These are phyloP conservation scores for Leptopilina syphax DNA, from an alignment of 2,888 invertebrate genomes.

Conservation along the genomic window DNA sequence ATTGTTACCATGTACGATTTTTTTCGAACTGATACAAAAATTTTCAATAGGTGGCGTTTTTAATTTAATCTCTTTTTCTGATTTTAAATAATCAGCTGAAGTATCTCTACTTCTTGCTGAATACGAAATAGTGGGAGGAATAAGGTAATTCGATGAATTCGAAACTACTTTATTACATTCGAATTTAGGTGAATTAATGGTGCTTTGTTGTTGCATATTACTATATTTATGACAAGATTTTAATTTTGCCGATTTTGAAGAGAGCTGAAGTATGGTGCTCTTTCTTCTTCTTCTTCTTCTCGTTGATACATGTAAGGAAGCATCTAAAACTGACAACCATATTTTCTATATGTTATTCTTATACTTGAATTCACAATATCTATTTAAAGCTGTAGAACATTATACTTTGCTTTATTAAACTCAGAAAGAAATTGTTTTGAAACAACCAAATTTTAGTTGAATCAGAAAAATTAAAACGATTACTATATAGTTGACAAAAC, in stretches of 20 bases:
- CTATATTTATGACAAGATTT: conserved; percentile 74
- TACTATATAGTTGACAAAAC: too few relatives aligned
- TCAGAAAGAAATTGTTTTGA: too few relatives aligned
- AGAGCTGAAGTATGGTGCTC: background rate
- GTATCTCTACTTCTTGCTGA: conserved; percentile 52
- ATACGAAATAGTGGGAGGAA: conserved; percentile 57
- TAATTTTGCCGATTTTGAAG: conserved; percentile 63
- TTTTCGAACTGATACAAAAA: background rate
- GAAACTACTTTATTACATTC: conserved; percentile 58
- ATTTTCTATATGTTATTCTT: background rate
- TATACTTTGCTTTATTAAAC: too few relatives aligned
- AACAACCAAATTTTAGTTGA: too few relatives aligned
- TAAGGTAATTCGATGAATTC: conserved; percentile 53
- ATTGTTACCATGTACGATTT: background rate
- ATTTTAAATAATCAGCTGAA: conserved; percentile 48
- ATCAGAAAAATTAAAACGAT: too few relatives aligned
- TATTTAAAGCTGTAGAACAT: too few relatives aligned
- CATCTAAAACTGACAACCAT: conserved; percentile 5
- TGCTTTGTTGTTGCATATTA: conserved; percentile 57
- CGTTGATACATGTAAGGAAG: background rate
- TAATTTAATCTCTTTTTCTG: conserved; percentile 43
- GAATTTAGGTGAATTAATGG: conserved; percentile 67
- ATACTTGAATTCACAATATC: background rate
- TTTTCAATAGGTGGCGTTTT: background rate
- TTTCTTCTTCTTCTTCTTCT: background rate